These are phyloP conservation scores for Hermatobates lingyangjiaoensis DNA, from an alignment of 1,140 invertebrate species.

Conservation along the genomic window DNA sequence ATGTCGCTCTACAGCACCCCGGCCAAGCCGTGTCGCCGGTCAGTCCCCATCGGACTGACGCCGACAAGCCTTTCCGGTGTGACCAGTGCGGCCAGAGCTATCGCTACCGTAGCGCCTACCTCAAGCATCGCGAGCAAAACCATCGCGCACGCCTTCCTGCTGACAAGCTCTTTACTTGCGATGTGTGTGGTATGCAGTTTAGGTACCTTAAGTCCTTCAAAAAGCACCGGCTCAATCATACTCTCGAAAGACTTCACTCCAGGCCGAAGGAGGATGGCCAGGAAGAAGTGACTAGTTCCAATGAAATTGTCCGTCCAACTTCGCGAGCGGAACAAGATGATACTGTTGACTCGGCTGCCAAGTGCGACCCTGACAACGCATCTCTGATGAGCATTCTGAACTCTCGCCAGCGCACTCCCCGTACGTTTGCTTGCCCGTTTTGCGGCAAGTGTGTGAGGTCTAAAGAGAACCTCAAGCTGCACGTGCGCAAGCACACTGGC, in stretches of 20 bases:
- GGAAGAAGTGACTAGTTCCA: constrained; percentile 51
- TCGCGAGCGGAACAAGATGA: constrained; percentile 36
- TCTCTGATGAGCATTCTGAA: constrained; percentile 38
- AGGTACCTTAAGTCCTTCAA: constrained; percentile 74
- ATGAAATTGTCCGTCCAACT: constrained; percentile 34
- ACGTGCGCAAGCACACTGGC: constrained; percentile 74
- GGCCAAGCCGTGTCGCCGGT: constrained; percentile 18
- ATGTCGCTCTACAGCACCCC: constrained; percentile 55
- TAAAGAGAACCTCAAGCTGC: constrained; percentile 71
- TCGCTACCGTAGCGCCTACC: constrained; percentile 68
- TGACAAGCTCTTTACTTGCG: constrained; percentile 73
- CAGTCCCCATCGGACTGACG: constrained; percentile 25
- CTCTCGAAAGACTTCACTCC: constrained; percentile 49
- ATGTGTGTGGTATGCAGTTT: constrained; percentile 78
- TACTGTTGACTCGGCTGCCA: constrained; percentile 36
- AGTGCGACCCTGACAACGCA: constrained; percentile 25
- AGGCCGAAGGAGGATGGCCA: constrained; percentile 13
- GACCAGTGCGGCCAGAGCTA: constrained; percentile 79
- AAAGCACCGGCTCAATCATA: constrained; percentile 71
- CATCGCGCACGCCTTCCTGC: constrained; percentile 65
- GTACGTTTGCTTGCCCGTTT: constrained; percentile 62
- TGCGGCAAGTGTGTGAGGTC: constrained; percentile 75
- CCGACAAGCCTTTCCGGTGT: constrained; percentile 79
- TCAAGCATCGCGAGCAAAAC: constrained; percentile 73
- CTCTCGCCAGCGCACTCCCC: constrained; percentile 37